Evolutionary conservation across 2,113 vertebrate species (phyloP), one percentile per base, ranked within the genome.

Genomic region (Ahaetulla prasina): DNA sequence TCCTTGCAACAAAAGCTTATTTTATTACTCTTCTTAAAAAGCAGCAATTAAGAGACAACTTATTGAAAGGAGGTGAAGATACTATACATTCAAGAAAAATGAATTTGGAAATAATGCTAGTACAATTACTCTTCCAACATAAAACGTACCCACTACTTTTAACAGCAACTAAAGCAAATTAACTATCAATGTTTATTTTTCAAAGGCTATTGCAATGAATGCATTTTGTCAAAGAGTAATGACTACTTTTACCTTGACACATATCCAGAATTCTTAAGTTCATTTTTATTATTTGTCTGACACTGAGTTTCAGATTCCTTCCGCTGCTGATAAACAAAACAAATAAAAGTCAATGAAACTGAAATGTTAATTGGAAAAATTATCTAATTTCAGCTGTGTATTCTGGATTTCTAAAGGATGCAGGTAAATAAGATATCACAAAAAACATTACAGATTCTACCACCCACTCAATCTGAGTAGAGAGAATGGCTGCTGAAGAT

Each of bases 251-350:
- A 99, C 99, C 99, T 98, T 96, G 99, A 99, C 87, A 99, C 97
- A 0, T 99, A 99, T 96, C 98, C 98, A n/a, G 96, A 98, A 94
- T 92, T 97, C 80, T 98, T 98, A 43, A 96, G 90, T 12, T 99
- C 99, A 45, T 98, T 99, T 96, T 99, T 99, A 95, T 91, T 97
- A 95, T 99, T 99, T 3, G 99, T 99, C 97, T 99, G 99, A 97
- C 99, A 99, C 95, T 99, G 99, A 0, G 99, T 99, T 97, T 99
- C 99, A 0, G 99, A 99, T 95, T 99, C 99, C 93, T 99, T 99
- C 80, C 98, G 97, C 96, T 99, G 98, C 99, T 99, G 94, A 89
- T n/a, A 92, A 89, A 35, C 25, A 93, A 93, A 84, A 94, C 9
- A 63, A 57, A 74, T 39, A 74, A 8, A 80, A 39, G 16, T 22